Base-by-base conservation (phyloP, 2,113 vertebrate species). In the Verasper variegatus region DNA sequence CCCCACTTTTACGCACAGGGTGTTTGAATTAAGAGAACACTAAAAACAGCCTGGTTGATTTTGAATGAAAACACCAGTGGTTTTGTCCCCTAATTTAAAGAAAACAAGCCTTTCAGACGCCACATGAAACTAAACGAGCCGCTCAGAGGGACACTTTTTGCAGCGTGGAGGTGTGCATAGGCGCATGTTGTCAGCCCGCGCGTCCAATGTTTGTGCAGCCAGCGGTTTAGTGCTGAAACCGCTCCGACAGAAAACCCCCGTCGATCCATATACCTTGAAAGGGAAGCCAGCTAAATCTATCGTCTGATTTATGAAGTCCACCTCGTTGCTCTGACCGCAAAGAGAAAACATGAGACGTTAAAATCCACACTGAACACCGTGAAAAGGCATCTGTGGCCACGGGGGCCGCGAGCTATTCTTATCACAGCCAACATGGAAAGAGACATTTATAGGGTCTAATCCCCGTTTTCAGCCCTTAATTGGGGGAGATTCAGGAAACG, bases 301-400 rank as follows among this genome's bases (percentile, higher is more conserved):
- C 78, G 89, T 84, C 89, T 93, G 93, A 95, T 95, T 95, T 94
- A 94, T 95, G 92, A 86, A 90, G 89, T 93, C 90, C 83, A 90
- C 89, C 87, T 89, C 89, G 86, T 57, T 86, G 89, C 92, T 47
- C 56, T 24, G 80, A 94, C 93, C 94, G 88, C 93, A 84, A 67
- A 87, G 86, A 71, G 78, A 92, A 91, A 94, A 93, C 86, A 94
- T 10, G 35, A 59, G 86, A 80, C 52, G 86, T 84, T 83, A 55
- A 90, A 88, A 92, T 91, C 91, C 91, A 89, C 92, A 88, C 80
- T 65, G 78, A 24, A 71, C 80, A 31, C 84, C 63, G 91, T 94
- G 91, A 94, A 94, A 92, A 90, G 92, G 90, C 91, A 93, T 92
- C 88, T 94, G 93, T 95, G 91, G 92, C 82, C 76, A 37, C 81